A percentile compares a stretch with the other conserved stretches of the same genome.
Conservation (phyloP, 2,797 vertebrate genomes). For the Synaphobranchus kaupii region DNA sequence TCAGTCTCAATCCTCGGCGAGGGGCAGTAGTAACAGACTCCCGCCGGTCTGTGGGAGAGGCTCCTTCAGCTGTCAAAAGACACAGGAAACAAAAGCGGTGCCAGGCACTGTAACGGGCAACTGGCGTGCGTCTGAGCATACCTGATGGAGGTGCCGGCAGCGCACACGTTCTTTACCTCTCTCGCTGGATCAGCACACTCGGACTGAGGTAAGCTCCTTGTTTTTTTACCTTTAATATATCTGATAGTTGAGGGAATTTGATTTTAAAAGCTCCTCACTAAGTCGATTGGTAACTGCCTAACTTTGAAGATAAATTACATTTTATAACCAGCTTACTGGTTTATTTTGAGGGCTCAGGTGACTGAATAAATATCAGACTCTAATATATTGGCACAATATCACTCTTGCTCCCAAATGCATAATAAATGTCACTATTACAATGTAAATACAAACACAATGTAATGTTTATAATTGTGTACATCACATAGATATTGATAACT, state of each 20-base stretch:
- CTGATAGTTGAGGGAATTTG: background rate
- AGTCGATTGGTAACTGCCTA: background rate
- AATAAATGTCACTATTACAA: too few species aligned
- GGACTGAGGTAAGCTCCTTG: constrained; percentile 8
- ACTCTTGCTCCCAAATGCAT: background rate
- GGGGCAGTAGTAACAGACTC: background rate
- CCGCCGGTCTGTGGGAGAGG: background rate
- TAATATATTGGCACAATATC: background rate
- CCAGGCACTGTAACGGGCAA: background rate
- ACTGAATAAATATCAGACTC: background rate
- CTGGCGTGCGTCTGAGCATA: too few species aligned
- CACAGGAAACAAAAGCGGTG: background rate
- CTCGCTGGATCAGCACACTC: background rate
- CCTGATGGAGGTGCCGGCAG: background rate
- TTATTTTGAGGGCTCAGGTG: background rate
- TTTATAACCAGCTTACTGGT: background rate
- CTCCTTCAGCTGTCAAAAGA: background rate
- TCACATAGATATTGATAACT: background rate
- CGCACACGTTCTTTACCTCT: background rate
- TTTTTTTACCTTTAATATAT: background rate
- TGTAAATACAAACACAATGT: background rate
- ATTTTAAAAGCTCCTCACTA: background rate
- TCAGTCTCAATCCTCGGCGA: background rate
- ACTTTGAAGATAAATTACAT: background rate
- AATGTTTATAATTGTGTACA: background rate